Evolutionary conservation across 2,797 vertebrate species (phyloP).

Genomic region (Falco berigora): DNA sequence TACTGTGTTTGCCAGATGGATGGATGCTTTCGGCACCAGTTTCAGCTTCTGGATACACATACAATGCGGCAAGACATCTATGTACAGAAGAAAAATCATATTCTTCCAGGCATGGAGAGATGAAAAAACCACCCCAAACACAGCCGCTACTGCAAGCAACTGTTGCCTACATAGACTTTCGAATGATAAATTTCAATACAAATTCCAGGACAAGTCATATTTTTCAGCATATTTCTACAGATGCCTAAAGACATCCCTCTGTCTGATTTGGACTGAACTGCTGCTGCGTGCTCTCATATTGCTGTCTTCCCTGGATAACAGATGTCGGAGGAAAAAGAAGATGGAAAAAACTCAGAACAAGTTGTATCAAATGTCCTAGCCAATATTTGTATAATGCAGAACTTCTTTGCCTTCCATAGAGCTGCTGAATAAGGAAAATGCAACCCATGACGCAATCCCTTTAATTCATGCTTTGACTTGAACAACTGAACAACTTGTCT

Average conservation of each 20-base stretch:
- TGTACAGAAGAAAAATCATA: neutral
- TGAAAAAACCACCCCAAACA: neutral
- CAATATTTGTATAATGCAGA: neutral
- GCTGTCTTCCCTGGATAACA: neutral
- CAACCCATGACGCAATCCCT: neutral
- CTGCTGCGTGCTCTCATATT: neutral
- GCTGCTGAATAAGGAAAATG: slow-evolving; percentile 36
- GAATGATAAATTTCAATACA: neutral
- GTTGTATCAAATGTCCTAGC: neutral
- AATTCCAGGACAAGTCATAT: neutral
- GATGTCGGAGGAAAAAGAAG: neutral
- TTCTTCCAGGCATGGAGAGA: neutral
- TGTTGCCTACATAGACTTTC: neutral
- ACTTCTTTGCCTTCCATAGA: neutral
- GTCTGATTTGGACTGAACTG: neutral
- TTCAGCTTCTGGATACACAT: slow-evolving; percentile 21
- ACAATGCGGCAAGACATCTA: neutral
- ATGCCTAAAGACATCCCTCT: neutral
- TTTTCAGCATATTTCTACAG: neutral
- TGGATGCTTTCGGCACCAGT: neutral
- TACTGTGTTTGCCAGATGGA: neutral
- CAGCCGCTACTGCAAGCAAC: neutral
- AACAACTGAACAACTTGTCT: neutral
- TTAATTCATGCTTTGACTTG: slow-evolving; percentile 46
- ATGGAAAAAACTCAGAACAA: slow-evolving; percentile 23